These are phyloP conservation scores for Columba livia DNA, from an alignment of 2,113 vertebrate genomes.

Conservation along the genomic window DNA sequence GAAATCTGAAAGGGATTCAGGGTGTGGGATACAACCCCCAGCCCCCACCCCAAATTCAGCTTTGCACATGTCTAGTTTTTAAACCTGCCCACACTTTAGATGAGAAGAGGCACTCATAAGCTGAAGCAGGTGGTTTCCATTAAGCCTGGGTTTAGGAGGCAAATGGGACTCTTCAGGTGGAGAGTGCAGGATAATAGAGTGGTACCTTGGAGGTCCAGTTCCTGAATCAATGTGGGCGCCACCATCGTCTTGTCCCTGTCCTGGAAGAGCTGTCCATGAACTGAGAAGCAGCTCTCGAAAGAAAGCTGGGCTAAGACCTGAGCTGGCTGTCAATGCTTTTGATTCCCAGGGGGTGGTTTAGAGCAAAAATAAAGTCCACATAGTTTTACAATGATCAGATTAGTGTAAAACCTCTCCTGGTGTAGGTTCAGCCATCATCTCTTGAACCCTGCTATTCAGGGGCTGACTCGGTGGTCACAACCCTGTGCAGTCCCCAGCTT, in stretches of 20 bases:
- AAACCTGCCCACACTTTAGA: neutral
- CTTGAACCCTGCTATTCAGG: neutral
- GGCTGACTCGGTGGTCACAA: accelerated
- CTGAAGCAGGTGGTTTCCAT: neutral
- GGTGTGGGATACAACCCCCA: neutral
- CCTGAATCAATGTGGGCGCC: neutral
- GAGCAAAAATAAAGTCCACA: neutral
- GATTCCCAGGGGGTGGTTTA: neutral
- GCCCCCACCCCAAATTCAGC: neutral
- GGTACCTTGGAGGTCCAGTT: neutral
- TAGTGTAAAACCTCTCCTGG: neutral
- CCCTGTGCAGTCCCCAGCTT: neutral
- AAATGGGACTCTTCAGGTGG: neutral
- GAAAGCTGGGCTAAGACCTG: neutral
- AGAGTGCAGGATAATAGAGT: neutral
- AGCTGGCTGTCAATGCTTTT: neutral
- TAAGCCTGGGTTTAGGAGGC: neutral
- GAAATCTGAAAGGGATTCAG: neutral
- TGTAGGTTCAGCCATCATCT: neutral
- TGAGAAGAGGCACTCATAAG: neutral
- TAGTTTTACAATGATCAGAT: neutral
- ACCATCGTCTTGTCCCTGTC: neutral
- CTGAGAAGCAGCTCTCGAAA: neutral
- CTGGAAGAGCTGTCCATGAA: neutral
- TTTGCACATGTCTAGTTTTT: neutral